Base-by-base conservation (phyloP, 1,140 invertebrate genomes). In the Drosophila kohkoa region DNA sequence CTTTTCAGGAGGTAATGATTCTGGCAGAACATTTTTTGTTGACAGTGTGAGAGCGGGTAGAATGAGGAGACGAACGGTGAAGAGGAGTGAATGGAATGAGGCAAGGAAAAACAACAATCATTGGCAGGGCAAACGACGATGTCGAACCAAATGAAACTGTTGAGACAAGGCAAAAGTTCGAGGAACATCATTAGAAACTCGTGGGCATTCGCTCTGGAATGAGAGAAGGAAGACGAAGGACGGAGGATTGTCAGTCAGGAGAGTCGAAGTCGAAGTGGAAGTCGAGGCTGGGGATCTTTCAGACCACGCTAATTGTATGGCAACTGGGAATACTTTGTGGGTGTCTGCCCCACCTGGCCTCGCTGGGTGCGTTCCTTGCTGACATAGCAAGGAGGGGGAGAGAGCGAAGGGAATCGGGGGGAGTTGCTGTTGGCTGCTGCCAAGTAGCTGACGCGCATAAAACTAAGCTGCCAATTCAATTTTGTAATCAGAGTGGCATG, bases 381-480 rank as follows among this genome's bases (percentile, higher is more conserved):
- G 51, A 1, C 16, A 28, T 6, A 13, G 3, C 16, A 48, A 20
- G 7, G 3, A 13, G 8, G 2, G n/a, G 6, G 1, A n/a, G 62
- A 51, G 35, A 10, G 48, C 7, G 35, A 10, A 2, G 1, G n/a
- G 28, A 48, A 11, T 4, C 5, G 16, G 3, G 6, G 20, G 52
- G 43, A 43, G 48, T n/a, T 3, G 7, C 7, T 43, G 25, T n/a
- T 55, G 35, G 49, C n/a, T 54, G 62, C 30, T 62, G 48, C 32
- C 75, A 73, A 86, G 78, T 81, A 82, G 82, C 79, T 74, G 65
- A 67, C 73, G 79, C 69, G 48, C 81, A 70, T 81, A 81, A 81
- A 89, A 85, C 85, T 88, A 89, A 88, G 85, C 85, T 88, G 85
- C 85, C 85, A 88, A 89, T 88, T 89, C 85, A 88, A 88, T 88